phyloP scores from a whole-genome alignment of 1,140 invertebrate genomes.

The Drosophila murphyi region DNA sequence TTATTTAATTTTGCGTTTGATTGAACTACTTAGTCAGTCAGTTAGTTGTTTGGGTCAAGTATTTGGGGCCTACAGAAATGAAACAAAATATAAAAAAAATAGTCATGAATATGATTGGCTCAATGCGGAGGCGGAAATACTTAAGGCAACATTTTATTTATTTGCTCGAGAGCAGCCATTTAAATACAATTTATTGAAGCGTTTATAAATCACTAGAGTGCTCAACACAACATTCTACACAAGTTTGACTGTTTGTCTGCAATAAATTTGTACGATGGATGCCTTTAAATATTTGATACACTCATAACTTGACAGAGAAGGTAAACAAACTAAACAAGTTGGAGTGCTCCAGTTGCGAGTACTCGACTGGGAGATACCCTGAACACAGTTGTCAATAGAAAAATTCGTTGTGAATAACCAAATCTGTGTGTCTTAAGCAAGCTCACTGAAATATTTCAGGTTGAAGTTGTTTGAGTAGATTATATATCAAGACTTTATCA shows the following conservation, averaged over 20 bases:
- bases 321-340: background rate
- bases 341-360: too few relatives aligned
- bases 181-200: conserved; percentile 71
- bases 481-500: too few relatives aligned
- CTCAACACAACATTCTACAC: conserved; percentile 47
- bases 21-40: background rate
- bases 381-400: too few relatives aligned
- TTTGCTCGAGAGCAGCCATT: conserved; percentile 47
- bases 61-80: conserved; percentile 41
- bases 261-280: conserved; percentile 8
- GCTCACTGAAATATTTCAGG: too few relatives aligned
- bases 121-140: conserved; percentile 72
- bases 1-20: conserved; percentile 8
- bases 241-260: conserved; percentile 31
- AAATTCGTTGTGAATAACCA: too few relatives aligned
- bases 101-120: conserved; percentile 43
- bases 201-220: conserved; percentile 69
- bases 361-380: too few relatives aligned
- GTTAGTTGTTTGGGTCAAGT: conserved; percentile 49
- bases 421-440: too few relatives aligned
- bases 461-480: too few relatives aligned
- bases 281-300: conserved; percentile 10
- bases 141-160: conserved; percentile 45
- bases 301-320: background rate
- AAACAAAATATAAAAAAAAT: background rate